Evolutionary conservation across 2,888 invertebrate species (phyloP), one percentile per base, ranked within the genome.

Genomic region (Eulithis testata): DNA sequence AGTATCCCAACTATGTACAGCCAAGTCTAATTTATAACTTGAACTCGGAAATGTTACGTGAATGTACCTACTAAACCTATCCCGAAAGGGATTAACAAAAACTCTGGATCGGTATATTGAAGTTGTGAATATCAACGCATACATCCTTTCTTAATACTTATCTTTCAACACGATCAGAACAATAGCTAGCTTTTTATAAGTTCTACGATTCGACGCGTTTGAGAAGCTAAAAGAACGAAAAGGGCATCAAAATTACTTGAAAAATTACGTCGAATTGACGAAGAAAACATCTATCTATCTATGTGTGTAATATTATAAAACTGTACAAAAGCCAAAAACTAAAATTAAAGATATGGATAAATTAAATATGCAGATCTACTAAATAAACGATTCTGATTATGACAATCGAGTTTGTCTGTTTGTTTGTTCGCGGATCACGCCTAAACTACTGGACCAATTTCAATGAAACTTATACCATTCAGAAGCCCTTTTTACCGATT

Each of bases 191-290:
- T 61, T 55, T 60, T 60, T 60, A 31, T 44, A 4, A 44, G 57
- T 63, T 62, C 51, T 45, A 56, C 44, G 11, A 14, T 43, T 40
- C 40, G 8, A 58, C 36, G n/a, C 31, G 51, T 57, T 51, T 53
- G 7, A 66, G 65, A 62, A 63, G 56, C 37, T 14, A 14, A 36
- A 58, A 45, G 47, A 45, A 55, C 51, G 1, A 11, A 56, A 61
- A 52, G 52, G 27, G 45, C n/a, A 52, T 36, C 14, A 12, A 43
- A 51, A 51, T 50, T 40, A 57, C 47, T 52, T 60, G 31, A 62
- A 44, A 55, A 66, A 55, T 66, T 59, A 55, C 51, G 11, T 49
- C 47, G 45, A 37, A 27, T 45, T 45, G 52, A 51, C 11, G 43
- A 54, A 59, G 27, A 49, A 61, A 57, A 43, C 49, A 44, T 50